Conservation (phyloP, 2,888 invertebrate species). For the Leucoptera coffeella region DNA sequence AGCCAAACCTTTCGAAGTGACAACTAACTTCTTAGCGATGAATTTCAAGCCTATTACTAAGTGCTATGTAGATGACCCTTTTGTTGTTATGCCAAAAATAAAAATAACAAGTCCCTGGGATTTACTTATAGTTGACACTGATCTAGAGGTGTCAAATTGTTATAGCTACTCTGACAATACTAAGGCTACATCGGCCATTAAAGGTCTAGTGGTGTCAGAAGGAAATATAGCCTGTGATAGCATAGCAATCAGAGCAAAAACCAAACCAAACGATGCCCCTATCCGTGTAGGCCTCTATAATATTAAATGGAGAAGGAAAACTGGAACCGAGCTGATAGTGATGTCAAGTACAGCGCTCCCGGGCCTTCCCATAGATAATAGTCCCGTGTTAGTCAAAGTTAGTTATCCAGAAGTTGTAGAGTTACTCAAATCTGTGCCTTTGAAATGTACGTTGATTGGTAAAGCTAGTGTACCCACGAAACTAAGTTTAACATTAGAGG, state of each 20-base stretch:
- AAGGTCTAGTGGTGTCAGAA: conserved; percentile 28
- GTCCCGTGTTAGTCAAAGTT: conserved; percentile 55
- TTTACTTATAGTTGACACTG: conserved; percentile 58
- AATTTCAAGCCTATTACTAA: conserved; percentile 60
- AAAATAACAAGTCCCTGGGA: conserved; percentile 67
- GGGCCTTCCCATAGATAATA: conserved; percentile 53
- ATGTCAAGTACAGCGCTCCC: conserved; percentile 52
- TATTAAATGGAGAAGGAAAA: conserved; percentile 34
- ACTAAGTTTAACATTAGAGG: conserved; percentile 69
- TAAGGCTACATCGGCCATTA: conserved; percentile 26
- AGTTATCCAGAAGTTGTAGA: conserved; percentile 69
- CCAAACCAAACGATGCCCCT: conserved; percentile 32
- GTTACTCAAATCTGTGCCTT: conserved; percentile 64
- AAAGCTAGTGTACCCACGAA: conserved; percentile 65
- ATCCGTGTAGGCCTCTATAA: conserved; percentile 38
- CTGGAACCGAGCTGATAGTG: conserved; percentile 17
- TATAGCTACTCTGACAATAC: conserved; percentile 21
- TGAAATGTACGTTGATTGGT: conserved; percentile 67
- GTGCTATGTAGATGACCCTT: conserved; percentile 62
- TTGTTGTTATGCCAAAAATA: conserved; percentile 63
- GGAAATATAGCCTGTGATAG: conserved; percentile 37
- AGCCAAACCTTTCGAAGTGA: conserved; percentile 65
- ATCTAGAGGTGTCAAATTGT: conserved; percentile 55
- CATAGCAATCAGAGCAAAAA: conserved; percentile 29
- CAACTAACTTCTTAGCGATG: conserved; percentile 58